phyloP scores from a whole-genome alignment of 2,888 invertebrate genomes.

The Colletes collaris region DNA sequence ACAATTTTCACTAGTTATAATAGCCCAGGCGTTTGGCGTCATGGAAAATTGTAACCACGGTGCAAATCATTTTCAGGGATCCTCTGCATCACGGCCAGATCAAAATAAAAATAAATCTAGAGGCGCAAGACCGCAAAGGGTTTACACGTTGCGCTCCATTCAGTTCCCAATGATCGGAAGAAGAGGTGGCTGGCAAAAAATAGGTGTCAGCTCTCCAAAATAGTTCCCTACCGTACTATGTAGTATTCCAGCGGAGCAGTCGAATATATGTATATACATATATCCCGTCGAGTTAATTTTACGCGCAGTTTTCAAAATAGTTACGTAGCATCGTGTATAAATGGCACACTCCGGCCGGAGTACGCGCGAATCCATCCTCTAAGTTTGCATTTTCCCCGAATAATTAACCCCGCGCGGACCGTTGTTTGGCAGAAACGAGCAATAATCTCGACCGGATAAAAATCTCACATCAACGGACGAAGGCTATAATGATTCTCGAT shows the following conservation, averaged over 20 bases:
- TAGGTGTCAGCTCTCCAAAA: conserved; percentile 29
- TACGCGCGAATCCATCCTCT: conserved; percentile 7
- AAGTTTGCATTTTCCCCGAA: neutral
- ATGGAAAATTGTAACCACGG: no score
- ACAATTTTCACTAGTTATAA: no score
- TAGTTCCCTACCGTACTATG: conserved; percentile 20
- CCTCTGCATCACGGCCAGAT: no score
- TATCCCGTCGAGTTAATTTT: conserved; percentile 44
- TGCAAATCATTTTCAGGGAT: no score
- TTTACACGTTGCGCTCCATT: conserved; percentile 8
- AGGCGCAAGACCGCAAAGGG: no score
- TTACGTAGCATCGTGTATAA: conserved; percentile 40
- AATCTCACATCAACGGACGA: no score
- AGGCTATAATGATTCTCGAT: no score
- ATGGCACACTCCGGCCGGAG: conserved; percentile 19
- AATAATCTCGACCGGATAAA: no score
- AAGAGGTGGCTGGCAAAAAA: conserved; percentile 1
- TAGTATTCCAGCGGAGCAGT: conserved; percentile 22
- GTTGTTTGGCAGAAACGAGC: no score
- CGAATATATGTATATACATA: conserved; percentile 17
- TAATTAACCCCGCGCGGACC: neutral
- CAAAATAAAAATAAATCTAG: no score
- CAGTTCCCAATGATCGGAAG: neutral
- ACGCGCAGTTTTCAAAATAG: conserved; percentile 45
- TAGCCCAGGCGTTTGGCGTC: no score